A percentile compares a stretch with the other conserved stretches of the same genome.
Conservation (phyloP, 2,888 invertebrate genomes). For the Blomia tropicalis region DNA sequence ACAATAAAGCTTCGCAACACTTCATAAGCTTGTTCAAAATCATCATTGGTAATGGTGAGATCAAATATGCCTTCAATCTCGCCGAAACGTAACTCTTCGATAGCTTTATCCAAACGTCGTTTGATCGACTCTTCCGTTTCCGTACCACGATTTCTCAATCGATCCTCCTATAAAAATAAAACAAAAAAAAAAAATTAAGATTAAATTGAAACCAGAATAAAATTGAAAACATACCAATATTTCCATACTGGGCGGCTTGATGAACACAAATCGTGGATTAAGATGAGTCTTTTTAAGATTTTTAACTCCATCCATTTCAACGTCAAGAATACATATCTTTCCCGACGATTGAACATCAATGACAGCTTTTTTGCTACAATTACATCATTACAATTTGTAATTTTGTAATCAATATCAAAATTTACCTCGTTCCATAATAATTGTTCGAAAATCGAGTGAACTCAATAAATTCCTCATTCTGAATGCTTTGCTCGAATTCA, state of each 20-base stretch:
- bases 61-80: slow-evolving; percentile 61
- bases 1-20: slow-evolving; percentile 39
- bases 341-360: slow-evolving; percentile 59
- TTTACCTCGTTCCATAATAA: slow-evolving; percentile 81
- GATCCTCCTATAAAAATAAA: slow-evolving; percentile 37
- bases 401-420: background rate
- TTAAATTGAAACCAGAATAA: background rate
- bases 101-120: slow-evolving; percentile 58
- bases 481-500: slow-evolving; percentile 59
- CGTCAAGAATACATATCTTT: slow-evolving; percentile 78
- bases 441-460: slow-evolving; percentile 80
- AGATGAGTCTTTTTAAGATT: slow-evolving; percentile 60
- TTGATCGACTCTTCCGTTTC: slow-evolving; percentile 72
- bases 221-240: slow-evolving; percentile 44
- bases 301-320: slow-evolving; percentile 86
- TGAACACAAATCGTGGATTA: slow-evolving; percentile 67
- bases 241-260: slow-evolving; percentile 73
- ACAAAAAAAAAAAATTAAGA: slow-evolving; percentile 3
- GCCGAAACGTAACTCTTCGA: slow-evolving; percentile 58
- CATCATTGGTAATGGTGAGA: slow-evolving; percentile 61
- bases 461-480: slow-evolving; percentile 72
- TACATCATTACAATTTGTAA: background rate
- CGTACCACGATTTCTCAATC: slow-evolving; percentile 55
- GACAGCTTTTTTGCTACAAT: slow-evolving; percentile 62
- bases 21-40: slow-evolving; percentile 59